Conservation (phyloP, 2,113 vertebrate species). For the Cygnus atratus region DNA sequence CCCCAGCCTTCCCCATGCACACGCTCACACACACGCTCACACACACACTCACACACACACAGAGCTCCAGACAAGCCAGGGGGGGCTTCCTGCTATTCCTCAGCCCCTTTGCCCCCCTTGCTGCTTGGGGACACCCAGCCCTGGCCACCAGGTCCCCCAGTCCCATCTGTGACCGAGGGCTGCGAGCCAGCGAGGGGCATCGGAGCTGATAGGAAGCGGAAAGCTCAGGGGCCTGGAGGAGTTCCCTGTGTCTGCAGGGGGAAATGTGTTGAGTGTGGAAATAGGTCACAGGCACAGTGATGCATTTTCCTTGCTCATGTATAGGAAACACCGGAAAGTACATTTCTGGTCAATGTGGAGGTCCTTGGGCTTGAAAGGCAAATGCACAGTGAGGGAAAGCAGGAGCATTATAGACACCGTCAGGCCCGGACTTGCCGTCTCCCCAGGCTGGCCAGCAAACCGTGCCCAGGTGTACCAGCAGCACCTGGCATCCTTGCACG, state of each 20-base stretch:
- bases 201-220: background rate
- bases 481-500: rapidly evolving
- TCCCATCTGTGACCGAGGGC: background rate
- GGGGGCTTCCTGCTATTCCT: too few species aligned
- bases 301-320: background rate
- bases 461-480: background rate
- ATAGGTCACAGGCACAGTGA: background rate
- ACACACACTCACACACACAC: background rate
- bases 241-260: background rate
- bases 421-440: rapidly evolving
- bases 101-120: background rate
- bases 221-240: background rate
- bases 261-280: background rate
- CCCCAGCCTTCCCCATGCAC: background rate
- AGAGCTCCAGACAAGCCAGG: too few species aligned
- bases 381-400: background rate
- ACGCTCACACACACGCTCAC: background rate
- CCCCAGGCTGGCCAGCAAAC: background rate
- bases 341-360: background rate
- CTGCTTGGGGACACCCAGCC: background rate
- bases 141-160: background rate
- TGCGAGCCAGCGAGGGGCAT: background rate
- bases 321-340: slow-evolving; percentile 3
- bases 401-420: rapidly evolving
- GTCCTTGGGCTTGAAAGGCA: background rate